Evolutionary conservation across 2,113 vertebrate species (phyloP), one percentile per base, ranked within the genome.

Genomic region (Girardinichthys multiradiatus): DNA sequence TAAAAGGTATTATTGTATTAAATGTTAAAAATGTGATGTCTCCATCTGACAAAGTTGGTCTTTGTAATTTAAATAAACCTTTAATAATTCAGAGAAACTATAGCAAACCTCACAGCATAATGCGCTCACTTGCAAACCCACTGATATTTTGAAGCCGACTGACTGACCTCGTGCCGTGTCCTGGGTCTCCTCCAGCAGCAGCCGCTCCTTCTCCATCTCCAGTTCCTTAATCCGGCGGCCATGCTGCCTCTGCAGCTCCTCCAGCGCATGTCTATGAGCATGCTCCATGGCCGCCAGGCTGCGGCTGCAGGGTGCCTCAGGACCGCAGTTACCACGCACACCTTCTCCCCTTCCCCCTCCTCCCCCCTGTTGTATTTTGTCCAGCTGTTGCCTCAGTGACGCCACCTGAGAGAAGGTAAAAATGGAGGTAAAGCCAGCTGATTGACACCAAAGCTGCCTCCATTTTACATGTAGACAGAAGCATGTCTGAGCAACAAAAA

Each of bases 241-340:
- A 0, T 99, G 96, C 79, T 96, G 95, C 90, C 90, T 92, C 94
- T 97, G 97, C 80, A 97, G 89, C 90, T 98, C 96, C 31, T 95
- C 93, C 93, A 99, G 94, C 9, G 95, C 95, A 61, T 98, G 96
- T 31, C 90, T 93, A 80, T 99, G 98, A 1, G 96, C 96, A 0
- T 88, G 94, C 87, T 99, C 98, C 97, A 99, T 97, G 84, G 96
- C 94, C 0, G 90, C 93, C 89, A 99, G 94, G 91, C 96, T 96
- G 82, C 93, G 95, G 79, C 96, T 93, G 0, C 97, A 98, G 58
- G 84, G 74, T 27, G 90, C 90, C 67, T 90, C 89, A 0, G 90
- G 83, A 17, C 87, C 93, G 9, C 94, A 92, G 37, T 79, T 45
- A 0, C 62, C 62, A 15, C 26, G 54, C 57, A 75, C 77, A 2